Evolutionary conservation across 1,140 invertebrate genomes (phyloP).

Genomic region (Holotrichia oblita): DNA sequence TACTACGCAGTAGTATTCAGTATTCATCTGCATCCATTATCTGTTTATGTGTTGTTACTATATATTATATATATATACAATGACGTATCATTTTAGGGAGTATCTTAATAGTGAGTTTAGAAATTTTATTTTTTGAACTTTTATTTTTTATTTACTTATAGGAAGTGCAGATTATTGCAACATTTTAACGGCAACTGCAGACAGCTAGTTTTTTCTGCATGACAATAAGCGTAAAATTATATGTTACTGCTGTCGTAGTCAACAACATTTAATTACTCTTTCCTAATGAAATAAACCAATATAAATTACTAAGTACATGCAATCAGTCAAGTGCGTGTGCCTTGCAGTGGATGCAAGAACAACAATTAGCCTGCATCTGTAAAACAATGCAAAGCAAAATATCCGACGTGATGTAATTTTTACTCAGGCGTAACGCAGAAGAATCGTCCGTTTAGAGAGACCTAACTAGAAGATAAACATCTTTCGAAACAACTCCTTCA

Average conservation of each 20-base stretch:
- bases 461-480: constrained; percentile 9
- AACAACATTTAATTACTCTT: background rate
- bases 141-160: no score
- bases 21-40: no score
- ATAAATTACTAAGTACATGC: constrained; percentile 19
- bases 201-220: no score
- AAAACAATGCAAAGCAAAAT: constrained; percentile 31
- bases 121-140: no score
- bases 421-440: constrained; percentile 26
- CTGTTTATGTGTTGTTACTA: no score
- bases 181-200: no score
- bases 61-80: no score
- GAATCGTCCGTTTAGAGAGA: constrained; percentile 32
- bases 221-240: background rate
- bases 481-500: constrained; percentile 35
- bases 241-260: background rate
- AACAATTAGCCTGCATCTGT: constrained; percentile 33
- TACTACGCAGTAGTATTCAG: no score
- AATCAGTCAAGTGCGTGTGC: background rate
- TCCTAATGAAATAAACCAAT: background rate
- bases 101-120: no score
- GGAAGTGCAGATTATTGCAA: no score
- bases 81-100: no score
- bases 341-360: constrained; percentile 27
- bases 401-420: constrained; percentile 33